Evolutionary conservation across 2,113 vertebrate species (phyloP).

Genomic region (Equus przewalskii): DNA sequence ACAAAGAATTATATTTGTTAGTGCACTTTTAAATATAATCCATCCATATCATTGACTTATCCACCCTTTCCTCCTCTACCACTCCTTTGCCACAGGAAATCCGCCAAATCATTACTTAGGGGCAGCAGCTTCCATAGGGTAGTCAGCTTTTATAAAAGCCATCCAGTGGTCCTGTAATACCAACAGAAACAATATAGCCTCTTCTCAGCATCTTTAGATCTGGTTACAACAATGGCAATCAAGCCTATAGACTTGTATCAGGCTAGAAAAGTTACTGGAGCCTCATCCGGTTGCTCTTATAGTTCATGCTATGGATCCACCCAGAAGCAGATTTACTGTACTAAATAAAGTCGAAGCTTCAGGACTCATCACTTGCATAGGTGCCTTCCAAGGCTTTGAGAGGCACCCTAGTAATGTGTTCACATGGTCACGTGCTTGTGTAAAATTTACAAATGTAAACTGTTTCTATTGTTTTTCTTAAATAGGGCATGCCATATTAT

Average conservation of each 20-base stretch:
- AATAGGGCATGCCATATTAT: background rate
- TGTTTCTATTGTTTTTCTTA: background rate
- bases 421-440: background rate
- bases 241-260: background rate
- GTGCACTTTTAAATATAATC: constrained; percentile 9
- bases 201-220: background rate
- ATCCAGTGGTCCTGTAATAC: background rate
- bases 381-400: background rate
- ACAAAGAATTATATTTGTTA: background rate
- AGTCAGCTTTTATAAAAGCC: background rate
- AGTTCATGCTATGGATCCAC: background rate
- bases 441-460: background rate
- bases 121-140: background rate
- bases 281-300: background rate
- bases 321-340: background rate
- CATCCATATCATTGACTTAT: background rate
- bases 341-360: background rate
- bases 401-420: background rate
- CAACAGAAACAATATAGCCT: background rate
- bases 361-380: background rate
- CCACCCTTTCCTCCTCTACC: background rate
- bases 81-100: background rate
- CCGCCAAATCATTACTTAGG: background rate
- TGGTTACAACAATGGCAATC: background rate
- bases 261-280: background rate